A percentile compares a stretch with the other conserved stretches of the same genome.
These are phyloP conservation scores for Epinotia bilunana DNA, from an alignment of 2,888 invertebrate genomes.

Conservation along the genomic window DNA sequence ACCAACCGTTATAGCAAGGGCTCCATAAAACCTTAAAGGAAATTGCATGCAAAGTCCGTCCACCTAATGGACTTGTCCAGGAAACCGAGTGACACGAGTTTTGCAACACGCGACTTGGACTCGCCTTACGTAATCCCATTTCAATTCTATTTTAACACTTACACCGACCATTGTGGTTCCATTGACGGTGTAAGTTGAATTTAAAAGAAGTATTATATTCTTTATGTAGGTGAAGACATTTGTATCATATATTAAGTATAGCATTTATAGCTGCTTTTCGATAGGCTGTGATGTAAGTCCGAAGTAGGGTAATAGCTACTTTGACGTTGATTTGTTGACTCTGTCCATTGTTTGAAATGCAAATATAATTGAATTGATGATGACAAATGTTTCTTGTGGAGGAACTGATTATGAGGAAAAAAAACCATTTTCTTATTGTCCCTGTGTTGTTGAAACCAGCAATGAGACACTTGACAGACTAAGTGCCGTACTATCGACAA, in stretches of 20 bases:
- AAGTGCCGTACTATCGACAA: no score
- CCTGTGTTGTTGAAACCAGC: neutral
- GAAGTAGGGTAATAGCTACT: slow-evolving; percentile 21
- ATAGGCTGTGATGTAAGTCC: slow-evolving; percentile 14
- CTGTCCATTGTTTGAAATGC: slow-evolving; percentile 23
- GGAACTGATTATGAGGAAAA: neutral
- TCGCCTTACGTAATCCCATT: slow-evolving; percentile 21
- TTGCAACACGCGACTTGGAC: slow-evolving; percentile 15
- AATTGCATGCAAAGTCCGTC: slow-evolving; percentile 19
- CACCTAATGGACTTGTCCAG: slow-evolving; percentile 24
- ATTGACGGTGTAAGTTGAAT: slow-evolving; percentile 19
- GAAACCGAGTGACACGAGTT: slow-evolving; percentile 7
- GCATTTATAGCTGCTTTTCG: slow-evolving; percentile 6
- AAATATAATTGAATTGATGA: slow-evolving; percentile 31
- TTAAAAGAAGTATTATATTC: slow-evolving; percentile 21
- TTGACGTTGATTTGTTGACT: neutral
- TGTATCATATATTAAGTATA: neutral
- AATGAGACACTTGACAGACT: no score
- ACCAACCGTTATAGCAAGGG: slow-evolving; percentile 4
- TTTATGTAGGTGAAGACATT: slow-evolving; percentile 17
- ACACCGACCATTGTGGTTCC: neutral
- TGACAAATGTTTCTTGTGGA: slow-evolving; percentile 16
- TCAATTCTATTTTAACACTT: slow-evolving; percentile 18
- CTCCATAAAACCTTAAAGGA: slow-evolving; percentile 19
- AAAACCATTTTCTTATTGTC: slow-evolving; percentile 14